A percentile compares a stretch with the other conserved stretches of the same genome.
Conservation (phyloP, 1,140 invertebrate genomes). For the Linepithema humile region DNA sequence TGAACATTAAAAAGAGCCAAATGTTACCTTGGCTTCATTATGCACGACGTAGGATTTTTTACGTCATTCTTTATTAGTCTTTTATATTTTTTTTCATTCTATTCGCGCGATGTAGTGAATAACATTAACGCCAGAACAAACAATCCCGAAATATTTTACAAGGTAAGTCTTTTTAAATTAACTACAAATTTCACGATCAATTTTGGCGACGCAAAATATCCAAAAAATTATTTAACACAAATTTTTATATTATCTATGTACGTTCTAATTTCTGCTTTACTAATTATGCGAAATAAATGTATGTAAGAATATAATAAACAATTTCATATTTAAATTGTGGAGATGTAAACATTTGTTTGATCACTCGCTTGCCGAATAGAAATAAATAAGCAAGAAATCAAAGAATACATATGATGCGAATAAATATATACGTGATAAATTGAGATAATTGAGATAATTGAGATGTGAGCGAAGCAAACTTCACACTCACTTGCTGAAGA, state of each 20-base stretch:
- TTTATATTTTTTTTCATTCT: slow-evolving; percentile 16
- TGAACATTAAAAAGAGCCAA: not conserved
- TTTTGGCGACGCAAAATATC: not conserved
- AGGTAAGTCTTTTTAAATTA: not conserved
- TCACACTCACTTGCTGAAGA: not conserved
- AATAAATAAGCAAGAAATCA: slow-evolving; percentile 7
- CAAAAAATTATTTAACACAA: not conserved
- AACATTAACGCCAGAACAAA: not conserved
- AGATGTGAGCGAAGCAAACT: not conserved
- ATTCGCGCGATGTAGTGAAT: not conserved
- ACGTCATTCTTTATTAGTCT: slow-evolving; percentile 32
- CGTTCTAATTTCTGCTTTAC: no score
- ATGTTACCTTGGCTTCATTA: slow-evolving; percentile 26
- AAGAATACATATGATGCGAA: not conserved
- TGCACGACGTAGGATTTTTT: not conserved
- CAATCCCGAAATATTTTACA: not conserved
- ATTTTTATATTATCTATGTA: no score
- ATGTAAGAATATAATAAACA: no score
- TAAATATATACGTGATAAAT: not conserved
- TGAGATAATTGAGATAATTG: no score
- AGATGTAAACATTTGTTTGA: not conserved
- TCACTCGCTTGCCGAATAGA: not conserved
- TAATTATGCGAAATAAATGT: no score
- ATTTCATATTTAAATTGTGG: no score
- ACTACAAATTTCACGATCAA: slow-evolving; percentile 4